These are phyloP conservation scores for Catotricha subobsoleta DNA, from an alignment of 2,888 invertebrate species.

Conservation along the genomic window DNA sequence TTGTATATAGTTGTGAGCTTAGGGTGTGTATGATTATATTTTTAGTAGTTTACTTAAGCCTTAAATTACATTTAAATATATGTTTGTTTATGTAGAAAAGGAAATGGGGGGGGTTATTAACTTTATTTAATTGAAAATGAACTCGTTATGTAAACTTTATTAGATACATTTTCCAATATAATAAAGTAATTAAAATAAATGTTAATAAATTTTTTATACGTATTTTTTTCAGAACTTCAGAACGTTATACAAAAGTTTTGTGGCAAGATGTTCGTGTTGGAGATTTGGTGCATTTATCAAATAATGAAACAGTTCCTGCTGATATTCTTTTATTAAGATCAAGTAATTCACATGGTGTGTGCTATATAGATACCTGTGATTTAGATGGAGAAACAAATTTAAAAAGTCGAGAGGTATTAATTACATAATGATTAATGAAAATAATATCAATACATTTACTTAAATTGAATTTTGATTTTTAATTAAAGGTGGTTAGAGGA, in stretches of 20 bases:
- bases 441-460: neutral
- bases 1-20: too few relatives aligned
- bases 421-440: neutral
- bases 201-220: neutral
- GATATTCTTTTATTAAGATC: constrained; percentile 80
- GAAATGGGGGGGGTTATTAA: too few relatives aligned
- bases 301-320: constrained; percentile 92
- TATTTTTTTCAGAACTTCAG: constrained; percentile 42
- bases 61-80: too few relatives aligned
- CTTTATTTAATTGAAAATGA: too few relatives aligned
- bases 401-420: constrained; percentile 67
- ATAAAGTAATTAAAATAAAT: too few relatives aligned
- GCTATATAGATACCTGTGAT: constrained; percentile 91
- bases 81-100: too few relatives aligned
- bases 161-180: too few relatives aligned
- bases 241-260: constrained; percentile 63
- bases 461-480: constrained; percentile 16
- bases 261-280: constrained; percentile 89
- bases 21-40: too few relatives aligned
- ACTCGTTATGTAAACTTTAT: too few relatives aligned
- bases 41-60: too few relatives aligned
- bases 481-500: constrained; percentile 30
- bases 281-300: constrained; percentile 85
- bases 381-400: constrained; percentile 92
- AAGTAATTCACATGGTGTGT: constrained; percentile 73